Conservation (phyloP, 2,113 vertebrate species). For the Poeciliopsis retropinna region DNA sequence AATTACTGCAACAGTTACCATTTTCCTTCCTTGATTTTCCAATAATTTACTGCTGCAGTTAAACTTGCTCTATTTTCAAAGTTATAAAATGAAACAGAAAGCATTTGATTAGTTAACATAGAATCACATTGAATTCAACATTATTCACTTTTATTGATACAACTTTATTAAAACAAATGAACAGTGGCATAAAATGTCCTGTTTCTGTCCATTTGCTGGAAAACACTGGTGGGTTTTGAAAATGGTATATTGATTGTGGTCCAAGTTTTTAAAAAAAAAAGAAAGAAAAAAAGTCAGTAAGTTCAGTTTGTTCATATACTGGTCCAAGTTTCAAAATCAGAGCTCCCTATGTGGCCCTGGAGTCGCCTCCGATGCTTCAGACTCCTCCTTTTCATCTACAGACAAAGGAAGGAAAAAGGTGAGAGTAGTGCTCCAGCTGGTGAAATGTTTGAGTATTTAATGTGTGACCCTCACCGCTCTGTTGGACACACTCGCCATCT, state of each 20-base stretch:
- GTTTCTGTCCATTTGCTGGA: constrained; percentile 27
- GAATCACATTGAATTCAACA: constrained; percentile 24
- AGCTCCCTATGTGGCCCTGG: constrained; percentile 62
- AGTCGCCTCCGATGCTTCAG: constrained; percentile 1
- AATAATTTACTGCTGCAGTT: background rate
- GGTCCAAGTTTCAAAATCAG: constrained; percentile 54
- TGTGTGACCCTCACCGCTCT: constrained; percentile 67
- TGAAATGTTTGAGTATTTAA: background rate
- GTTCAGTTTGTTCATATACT: background rate
- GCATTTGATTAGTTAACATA: background rate
- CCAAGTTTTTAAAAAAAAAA: constrained; percentile 21
- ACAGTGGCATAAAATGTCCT: constrained; percentile 42
- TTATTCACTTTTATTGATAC: constrained; percentile 61
- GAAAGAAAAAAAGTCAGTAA: background rate
- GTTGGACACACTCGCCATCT: constrained; percentile 81
- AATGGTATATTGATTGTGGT: constrained; percentile 52
- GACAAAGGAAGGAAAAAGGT: background rate
- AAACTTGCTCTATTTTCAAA: background rate
- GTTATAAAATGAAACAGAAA: background rate
- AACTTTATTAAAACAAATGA: constrained; percentile 54
- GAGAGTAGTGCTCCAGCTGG: background rate
- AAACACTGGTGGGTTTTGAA: constrained; percentile 22
- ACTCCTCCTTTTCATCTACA: constrained; percentile 51
- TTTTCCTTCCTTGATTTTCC: too few species aligned
- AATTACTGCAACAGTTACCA: constrained; percentile 16